Evolutionary conservation across 2,888 invertebrate species (phyloP), one percentile per base, ranked within the genome.

Genomic region (Hecatera dysodea): DNA sequence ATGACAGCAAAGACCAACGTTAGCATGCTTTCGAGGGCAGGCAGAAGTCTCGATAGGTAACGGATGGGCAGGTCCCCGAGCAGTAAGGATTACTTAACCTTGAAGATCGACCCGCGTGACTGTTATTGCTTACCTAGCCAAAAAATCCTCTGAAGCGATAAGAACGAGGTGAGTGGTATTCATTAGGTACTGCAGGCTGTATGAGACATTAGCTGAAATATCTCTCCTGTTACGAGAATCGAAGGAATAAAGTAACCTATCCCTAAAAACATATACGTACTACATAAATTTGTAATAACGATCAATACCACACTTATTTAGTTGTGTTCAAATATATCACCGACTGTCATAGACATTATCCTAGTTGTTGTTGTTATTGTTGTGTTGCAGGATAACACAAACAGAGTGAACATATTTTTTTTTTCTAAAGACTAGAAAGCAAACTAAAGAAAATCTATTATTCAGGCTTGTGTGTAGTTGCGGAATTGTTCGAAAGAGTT

Each of bases 141-240:
- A 24, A 6, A 53, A 11, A 6, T 29, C 27, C 29, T 19, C 19
- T 33, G 29, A 2, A 39, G 22, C 39, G 19, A 39, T 22, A 22
- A 7, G 9, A 39, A 52, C 70, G 39, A n/a, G n/a, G n/a, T n/a
- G n/a, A n/a, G n/a, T n/a, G 39, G 44, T 7, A 57, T 36, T 53
- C 29, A 29, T 29, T 53, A 29, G 19, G 29, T 53, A 29, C 9
- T 53, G 19, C 17, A 52, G 52, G 27, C 29, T 53, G 53, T 29
- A 11, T 46, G n/a, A 42, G 42, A 56, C 17, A 56, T 64, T 22
- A 29, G 12, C 4, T 22, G 29, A 11, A n/a, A 22, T 56, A 44
- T 15, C 44, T 57, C 44, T 33, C 17, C 22, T 5, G 39, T 55
- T 42, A 29, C n/a, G 17, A n/a, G 15, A 9, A 15, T 50, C 36